Conservation (phyloP, 30 jellyfish, hydroid and myxozoan genomes). For the Mastigias papua region DNA sequence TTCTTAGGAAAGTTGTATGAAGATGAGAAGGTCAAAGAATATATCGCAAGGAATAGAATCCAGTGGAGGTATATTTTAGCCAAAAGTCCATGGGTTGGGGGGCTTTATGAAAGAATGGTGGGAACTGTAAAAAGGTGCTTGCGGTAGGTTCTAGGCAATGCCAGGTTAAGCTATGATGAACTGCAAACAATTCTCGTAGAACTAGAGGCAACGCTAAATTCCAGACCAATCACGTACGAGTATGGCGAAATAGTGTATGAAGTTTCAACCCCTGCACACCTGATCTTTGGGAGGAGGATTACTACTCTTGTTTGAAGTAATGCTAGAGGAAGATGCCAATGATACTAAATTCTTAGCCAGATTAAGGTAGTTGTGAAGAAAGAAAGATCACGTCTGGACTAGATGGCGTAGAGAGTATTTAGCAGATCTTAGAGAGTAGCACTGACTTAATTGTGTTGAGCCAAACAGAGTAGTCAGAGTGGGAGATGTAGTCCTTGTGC, state of each 20-base stretch:
- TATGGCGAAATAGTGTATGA: slow-evolving; percentile 31
- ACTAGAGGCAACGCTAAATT: slow-evolving; percentile 45
- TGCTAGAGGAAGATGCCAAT: not conserved
- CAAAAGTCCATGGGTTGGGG: slow-evolving; percentile 40
- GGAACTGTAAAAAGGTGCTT: slow-evolving; percentile 26
- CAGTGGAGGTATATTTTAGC: slow-evolving; percentile 47
- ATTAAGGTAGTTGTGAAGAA: not conserved
- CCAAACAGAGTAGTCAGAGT: not conserved
- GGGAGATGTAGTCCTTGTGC: slow-evolving; percentile 26
- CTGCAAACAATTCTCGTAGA: slow-evolving; percentile 37
- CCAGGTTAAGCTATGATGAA: slow-evolving; percentile 27
- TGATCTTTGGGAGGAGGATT: slow-evolving; percentile 33
- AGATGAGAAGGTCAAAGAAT: not conserved
- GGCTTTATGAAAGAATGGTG: slow-evolving; percentile 48
- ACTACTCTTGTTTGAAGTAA: not conserved
- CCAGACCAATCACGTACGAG: slow-evolving; percentile 53
- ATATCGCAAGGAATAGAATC: not conserved
- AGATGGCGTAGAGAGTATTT: slow-evolving; percentile 35
- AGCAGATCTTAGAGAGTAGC: slow-evolving; percentile 16
- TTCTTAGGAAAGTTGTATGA: not conserved
- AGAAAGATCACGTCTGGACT: not conserved
- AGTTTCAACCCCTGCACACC: slow-evolving; percentile 56
- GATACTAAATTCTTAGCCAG: not conserved
- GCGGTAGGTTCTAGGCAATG: slow-evolving; percentile 50
- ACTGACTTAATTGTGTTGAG: not conserved